Evolutionary conservation across 1,140 invertebrate species (phyloP), one percentile per base, ranked within the genome.

Genomic region (Fopius arisanus): DNA sequence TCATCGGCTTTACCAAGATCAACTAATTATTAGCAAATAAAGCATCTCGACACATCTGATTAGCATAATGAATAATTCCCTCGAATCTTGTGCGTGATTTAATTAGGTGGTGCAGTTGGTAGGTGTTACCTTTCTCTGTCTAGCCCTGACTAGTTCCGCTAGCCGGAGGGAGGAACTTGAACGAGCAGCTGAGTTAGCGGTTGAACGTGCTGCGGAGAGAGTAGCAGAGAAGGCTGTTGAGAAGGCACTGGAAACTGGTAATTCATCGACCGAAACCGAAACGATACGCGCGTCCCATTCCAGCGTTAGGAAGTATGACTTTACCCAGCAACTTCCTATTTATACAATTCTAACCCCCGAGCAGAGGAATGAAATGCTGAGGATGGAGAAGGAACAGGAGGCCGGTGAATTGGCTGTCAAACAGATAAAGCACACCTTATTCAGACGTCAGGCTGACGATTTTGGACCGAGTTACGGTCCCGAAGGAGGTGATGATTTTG

Each of bases 151-250:
- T 9, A 75, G 77, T 37, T 74, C 73, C 6, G 81, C 80, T 6
- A 82, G 66, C 54, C 66, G 68, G 0, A 83, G 77, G 54, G 83
- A 84, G 73, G 84, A 87, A 6, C 75, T 88, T 4, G 86, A 88
- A 66, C 80, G 81, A 21, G 85, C 85, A 2, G 86, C 86, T 0
- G 84, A 88, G 59, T 73, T 88, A 0, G 86, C 85, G 3, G 86
- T 88, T 6, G 86, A 87, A 59, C 80, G 81, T 23, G 82, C 85
- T 14, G 87, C 84, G 7, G 86, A 88, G 72, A 81, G 80, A 63
- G 85, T 81, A 9, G 86, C 86, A 0, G 86, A 87, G 43, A 80
- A 83, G 65, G 86, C 86, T 0, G 86, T 88, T 1, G 86, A 88
- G 33, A 88, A 86, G 66, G 80, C 81, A 0, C 68, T 88, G 9